These are phyloP conservation scores for Thalassaphorura encarpata DNA, from an alignment of 1,140 invertebrate genomes.

Conservation along the genomic window DNA sequence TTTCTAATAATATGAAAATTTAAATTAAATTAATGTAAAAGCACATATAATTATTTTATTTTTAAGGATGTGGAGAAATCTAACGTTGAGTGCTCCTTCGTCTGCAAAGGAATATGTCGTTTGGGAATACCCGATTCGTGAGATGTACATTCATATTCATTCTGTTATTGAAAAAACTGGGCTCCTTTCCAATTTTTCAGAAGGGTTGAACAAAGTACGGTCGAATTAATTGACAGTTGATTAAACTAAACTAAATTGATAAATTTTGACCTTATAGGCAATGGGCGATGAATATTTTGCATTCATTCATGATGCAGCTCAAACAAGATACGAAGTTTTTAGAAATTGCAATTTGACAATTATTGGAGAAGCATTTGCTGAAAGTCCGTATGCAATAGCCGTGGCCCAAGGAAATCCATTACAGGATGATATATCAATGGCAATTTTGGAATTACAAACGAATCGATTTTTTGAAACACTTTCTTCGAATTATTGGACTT, in stretches of 20 bases:
- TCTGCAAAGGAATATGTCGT: conserved; percentile 64
- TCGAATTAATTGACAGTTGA: not conserved
- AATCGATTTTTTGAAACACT: conserved; percentile 69
- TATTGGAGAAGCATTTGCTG: conserved; percentile 74
- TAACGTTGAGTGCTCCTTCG: conserved; percentile 55
- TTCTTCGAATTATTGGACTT: conserved; percentile 65
- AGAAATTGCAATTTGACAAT: conserved; percentile 73
- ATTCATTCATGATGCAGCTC: conserved; percentile 76
- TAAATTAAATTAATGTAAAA: not conserved
- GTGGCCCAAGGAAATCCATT: conserved; percentile 73
- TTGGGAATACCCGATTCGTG: conserved; percentile 83
- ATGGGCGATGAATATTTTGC: conserved; percentile 67
- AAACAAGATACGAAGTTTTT: conserved; percentile 72
- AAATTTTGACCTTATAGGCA: conserved; percentile 11
- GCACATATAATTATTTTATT: not conserved
- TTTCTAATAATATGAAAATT: conserved; percentile 11
- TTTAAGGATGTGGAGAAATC: conserved; percentile 73
- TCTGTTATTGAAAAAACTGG: conserved; percentile 67
- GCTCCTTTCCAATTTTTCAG: conserved; percentile 52
- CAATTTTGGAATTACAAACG: conserved; percentile 71
- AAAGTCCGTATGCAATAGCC: conserved; percentile 76
- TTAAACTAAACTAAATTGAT: conserved; percentile 7
- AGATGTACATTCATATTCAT: conserved; percentile 79
- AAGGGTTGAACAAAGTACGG: conserved; percentile 58
- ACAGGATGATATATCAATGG: conserved; percentile 57